These are phyloP conservation scores for Tenthredo notha DNA, from an alignment of 2,888 invertebrate genomes.

Conservation along the genomic window DNA sequence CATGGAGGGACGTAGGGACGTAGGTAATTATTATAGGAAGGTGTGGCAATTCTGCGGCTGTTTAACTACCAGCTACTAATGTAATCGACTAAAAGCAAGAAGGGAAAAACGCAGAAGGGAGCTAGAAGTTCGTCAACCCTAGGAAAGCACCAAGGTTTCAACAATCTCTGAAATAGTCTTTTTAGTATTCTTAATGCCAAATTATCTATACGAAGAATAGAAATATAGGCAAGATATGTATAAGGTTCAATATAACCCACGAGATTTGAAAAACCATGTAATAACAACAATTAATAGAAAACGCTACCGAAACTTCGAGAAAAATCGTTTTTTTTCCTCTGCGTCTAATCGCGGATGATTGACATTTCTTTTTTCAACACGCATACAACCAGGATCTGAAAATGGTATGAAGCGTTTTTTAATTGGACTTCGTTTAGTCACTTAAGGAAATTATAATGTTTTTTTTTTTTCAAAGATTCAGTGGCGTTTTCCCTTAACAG, in stretches of 20 bases:
- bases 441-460: no score
- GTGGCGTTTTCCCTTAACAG: no score
- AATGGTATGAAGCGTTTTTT: no score
- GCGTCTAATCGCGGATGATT: no score
- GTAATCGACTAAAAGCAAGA: conserved; percentile 64
- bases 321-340: neutral
- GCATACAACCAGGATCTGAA: no score
- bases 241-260: neutral
- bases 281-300: neutral
- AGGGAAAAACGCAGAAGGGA: neutral
- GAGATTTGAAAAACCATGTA: neutral
- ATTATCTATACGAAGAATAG: neutral
- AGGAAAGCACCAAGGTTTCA: neutral
- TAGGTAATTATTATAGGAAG: conserved; percentile 63
- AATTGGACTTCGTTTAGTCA: no score
- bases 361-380: no score
- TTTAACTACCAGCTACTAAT: conserved; percentile 62
- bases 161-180: neutral
- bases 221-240: neutral
- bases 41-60: conserved; percentile 63
- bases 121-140: conserved; percentile 60
- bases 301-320: neutral
- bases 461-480: no score
- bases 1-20: conserved; percentile 54
- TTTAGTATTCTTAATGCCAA: neutral